A percentile compares a stretch with the other conserved stretches of the same genome.
These are phyloP conservation scores for Pediacus dermestoides DNA, from an alignment of 2,888 invertebrate genomes.

Conservation along the genomic window DNA sequence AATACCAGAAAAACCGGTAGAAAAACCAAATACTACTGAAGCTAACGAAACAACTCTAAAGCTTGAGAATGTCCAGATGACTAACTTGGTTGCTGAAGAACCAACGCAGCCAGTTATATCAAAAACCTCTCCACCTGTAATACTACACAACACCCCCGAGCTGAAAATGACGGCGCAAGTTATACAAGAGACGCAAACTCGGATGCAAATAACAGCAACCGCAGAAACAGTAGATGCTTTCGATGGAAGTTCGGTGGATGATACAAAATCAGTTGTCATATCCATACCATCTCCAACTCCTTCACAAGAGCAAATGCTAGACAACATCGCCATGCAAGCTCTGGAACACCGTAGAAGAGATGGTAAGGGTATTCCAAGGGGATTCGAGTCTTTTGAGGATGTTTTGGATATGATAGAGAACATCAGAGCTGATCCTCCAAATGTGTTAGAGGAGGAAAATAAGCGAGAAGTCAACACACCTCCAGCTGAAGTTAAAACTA, in stretches of 20 bases:
- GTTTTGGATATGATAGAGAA: conserved; percentile 69
- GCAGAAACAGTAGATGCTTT: conserved; percentile 57
- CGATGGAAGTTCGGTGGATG: conserved; percentile 57
- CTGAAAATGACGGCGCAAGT: conserved; percentile 49
- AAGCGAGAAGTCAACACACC: too few species aligned
- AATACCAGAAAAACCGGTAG: too few species aligned
- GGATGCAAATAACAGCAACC: conserved; percentile 40
- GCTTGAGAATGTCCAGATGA: conserved; percentile 40
- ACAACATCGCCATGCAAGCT: conserved; percentile 61
- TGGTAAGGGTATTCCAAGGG: conserved; percentile 52
- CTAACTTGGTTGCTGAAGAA: conserved; percentile 46
- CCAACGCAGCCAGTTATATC: conserved; percentile 45
- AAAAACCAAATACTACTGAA: background rate
- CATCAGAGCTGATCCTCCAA: conserved; percentile 48
- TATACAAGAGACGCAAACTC: conserved; percentile 42
- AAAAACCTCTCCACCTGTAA: conserved; percentile 38
- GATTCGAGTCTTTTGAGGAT: conserved; percentile 65
- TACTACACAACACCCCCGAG: conserved; percentile 45
- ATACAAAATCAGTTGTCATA: conserved; percentile 63
- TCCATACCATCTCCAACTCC: conserved; percentile 65
- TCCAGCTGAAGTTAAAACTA: conserved; percentile 8
- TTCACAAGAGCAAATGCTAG: conserved; percentile 61
- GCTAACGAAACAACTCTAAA: background rate
- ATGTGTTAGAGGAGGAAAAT: conserved; percentile 37
- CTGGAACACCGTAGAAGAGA: conserved; percentile 54